These are phyloP conservation scores for Euura lappo DNA, from an alignment of 1,140 invertebrate species.

Conservation along the genomic window DNA sequence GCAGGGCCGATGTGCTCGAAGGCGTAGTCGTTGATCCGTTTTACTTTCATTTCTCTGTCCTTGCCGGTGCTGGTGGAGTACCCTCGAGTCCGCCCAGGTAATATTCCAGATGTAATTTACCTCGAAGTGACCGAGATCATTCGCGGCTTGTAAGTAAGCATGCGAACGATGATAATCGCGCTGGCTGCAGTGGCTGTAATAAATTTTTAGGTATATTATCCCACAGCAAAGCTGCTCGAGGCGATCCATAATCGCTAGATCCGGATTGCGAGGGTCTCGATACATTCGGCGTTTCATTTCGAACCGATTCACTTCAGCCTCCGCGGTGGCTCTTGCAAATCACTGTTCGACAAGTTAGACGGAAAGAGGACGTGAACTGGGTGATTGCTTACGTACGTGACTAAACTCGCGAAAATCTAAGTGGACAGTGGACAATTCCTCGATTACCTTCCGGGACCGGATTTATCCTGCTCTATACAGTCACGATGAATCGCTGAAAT, in stretches of 20 bases:
- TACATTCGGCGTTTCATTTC: neutral
- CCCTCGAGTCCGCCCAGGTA: neutral
- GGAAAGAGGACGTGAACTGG: neutral
- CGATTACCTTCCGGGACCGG: neutral
- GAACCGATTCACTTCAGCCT: neutral
- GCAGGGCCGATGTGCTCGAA: constrained; percentile 15
- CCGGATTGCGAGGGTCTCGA: neutral
- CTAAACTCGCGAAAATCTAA: neutral
- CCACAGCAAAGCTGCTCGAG: no score
- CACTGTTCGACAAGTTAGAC: no score
- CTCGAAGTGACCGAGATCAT: neutral
- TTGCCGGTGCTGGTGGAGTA: constrained; percentile 30
- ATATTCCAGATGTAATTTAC: neutral
- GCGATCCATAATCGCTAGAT: neutral
- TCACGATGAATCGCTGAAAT: neutral
- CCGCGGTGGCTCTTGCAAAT: neutral
- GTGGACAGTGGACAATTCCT: neutral
- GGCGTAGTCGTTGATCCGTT: constrained; percentile 20
- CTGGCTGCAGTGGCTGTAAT: neutral
- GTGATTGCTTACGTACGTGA: neutral
- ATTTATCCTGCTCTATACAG: neutral
- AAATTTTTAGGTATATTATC: neutral
- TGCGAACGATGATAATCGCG: neutral
- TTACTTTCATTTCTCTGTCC: constrained; percentile 46
- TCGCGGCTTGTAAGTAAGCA: neutral